Conservation (phyloP, 2,888 invertebrate species). For the Caenorhabditis zanzibari region DNA sequence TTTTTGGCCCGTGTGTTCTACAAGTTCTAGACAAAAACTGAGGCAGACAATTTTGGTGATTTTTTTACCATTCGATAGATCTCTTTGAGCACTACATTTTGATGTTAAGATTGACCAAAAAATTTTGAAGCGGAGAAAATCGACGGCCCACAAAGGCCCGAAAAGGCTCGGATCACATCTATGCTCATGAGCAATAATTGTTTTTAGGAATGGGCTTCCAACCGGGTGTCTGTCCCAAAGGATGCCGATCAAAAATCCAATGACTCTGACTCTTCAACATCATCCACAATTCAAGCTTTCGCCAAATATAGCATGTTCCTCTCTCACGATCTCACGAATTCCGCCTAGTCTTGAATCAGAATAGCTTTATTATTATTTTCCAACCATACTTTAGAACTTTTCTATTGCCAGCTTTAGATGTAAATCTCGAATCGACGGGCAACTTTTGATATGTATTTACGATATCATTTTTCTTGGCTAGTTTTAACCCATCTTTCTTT, state of each 20-base stretch:
- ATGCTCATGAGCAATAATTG: neutral
- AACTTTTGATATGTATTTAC: slow-evolving; percentile 9
- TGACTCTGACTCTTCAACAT: slow-evolving; percentile 65
- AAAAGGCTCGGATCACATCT: too few relatives aligned
- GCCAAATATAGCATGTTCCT: slow-evolving; percentile 72
- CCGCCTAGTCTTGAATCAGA: slow-evolving; percentile 30
- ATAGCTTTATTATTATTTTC: slow-evolving; percentile 43
- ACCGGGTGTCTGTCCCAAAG: slow-evolving; percentile 50
- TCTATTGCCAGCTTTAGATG: slow-evolving; percentile 46
- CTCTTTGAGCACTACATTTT: too few relatives aligned
- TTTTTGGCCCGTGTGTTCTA: too few relatives aligned
- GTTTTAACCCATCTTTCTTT: slow-evolving; percentile 42
- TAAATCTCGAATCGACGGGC: slow-evolving; percentile 56
- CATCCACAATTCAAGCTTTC: slow-evolving; percentile 64
- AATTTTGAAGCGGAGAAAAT: too few relatives aligned
- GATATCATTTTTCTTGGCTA: slow-evolving; percentile 49
- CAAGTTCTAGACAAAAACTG: neutral
- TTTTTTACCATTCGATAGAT: too few relatives aligned
- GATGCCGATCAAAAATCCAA: slow-evolving; percentile 70
- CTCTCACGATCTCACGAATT: slow-evolving; percentile 67
- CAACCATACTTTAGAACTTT: slow-evolving; percentile 16
- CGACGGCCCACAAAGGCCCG: too few relatives aligned
- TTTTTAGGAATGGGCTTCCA: slow-evolving; percentile 64
- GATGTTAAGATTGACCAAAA: too few relatives aligned
- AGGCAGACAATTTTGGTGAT: too few relatives aligned